Evolutionary conservation across 1,140 invertebrate species (phyloP).

Genomic region (Heliothis virescens): DNA sequence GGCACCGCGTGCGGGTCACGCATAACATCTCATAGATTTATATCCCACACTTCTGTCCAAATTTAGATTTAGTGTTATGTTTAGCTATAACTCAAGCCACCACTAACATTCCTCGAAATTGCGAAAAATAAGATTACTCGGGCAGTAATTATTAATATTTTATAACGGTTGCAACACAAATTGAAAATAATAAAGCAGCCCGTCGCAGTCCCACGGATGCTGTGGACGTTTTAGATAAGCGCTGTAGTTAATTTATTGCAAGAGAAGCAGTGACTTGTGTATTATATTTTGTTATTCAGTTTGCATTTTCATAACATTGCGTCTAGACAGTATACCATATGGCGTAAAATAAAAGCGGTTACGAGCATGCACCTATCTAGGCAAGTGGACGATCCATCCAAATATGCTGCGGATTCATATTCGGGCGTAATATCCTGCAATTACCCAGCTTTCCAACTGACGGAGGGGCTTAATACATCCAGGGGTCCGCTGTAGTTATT

Average conservation of each 20-base stretch:
- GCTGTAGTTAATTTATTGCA: constrained; percentile 30
- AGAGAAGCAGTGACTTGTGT: constrained; percentile 28
- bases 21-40: constrained; percentile 83
- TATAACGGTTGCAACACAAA: constrained; percentile 22
- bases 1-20: constrained; percentile 77
- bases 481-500: constrained; percentile 64
- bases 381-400: constrained; percentile 40
- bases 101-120: constrained; percentile 66
- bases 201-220: constrained; percentile 27
- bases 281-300: constrained; percentile 28
- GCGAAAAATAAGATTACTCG: constrained; percentile 61
- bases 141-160: constrained; percentile 54
- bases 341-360: constrained; percentile 34
- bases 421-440: constrained; percentile 62
- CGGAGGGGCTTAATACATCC: constrained; percentile 70
- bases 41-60: constrained; percentile 82
- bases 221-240: constrained; percentile 40
- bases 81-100: constrained; percentile 71
- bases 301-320: constrained; percentile 28
- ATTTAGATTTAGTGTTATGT: constrained; percentile 82
- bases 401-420: constrained; percentile 48
- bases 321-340: constrained; percentile 26
- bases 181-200: constrained; percentile 40
- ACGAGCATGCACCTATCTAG: constrained; percentile 5
- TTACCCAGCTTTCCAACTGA: constrained; percentile 70